Percentiles rank a stretch among this genome's conserved stretches.
These are phyloP conservation scores for Venusia cambrica DNA, from an alignment of 2,888 invertebrate species.

Conservation along the genomic window DNA sequence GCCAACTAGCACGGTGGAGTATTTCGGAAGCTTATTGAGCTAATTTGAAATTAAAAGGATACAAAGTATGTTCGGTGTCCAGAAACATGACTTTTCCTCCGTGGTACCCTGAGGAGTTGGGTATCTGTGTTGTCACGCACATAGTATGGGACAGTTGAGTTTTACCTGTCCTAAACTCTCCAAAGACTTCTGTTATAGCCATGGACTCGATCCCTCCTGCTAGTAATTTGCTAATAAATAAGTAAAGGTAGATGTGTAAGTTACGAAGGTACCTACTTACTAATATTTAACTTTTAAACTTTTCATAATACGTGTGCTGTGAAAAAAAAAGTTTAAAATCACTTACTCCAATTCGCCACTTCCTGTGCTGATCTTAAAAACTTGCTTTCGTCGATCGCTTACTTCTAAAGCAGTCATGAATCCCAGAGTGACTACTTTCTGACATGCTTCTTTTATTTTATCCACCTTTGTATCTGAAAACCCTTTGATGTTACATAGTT, in stretches of 20 bases:
- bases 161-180: constrained; percentile 91
- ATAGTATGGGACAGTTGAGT: constrained; percentile 90
- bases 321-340: neutral
- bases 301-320: too few relatives aligned
- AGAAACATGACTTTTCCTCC: constrained; percentile 92
- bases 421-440: constrained; percentile 82
- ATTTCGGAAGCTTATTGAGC: too few relatives aligned
- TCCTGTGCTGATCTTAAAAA: constrained; percentile 86
- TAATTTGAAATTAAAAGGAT: constrained; percentile 78
- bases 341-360: constrained; percentile 87
- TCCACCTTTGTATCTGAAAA: constrained; percentile 89
- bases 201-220: constrained; percentile 92
- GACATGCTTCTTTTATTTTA: constrained; percentile 89
- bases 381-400: constrained; percentile 85
- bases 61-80: constrained; percentile 93
- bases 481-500: constrained; percentile 86
- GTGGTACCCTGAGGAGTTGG: constrained; percentile 83
- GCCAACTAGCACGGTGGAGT: too few relatives aligned
- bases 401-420: constrained; percentile 89
- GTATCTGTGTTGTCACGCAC: constrained; percentile 89
- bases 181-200: constrained; percentile 92
- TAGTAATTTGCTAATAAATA: constrained; percentile 85
- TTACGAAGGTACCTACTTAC: neutral
- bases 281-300: too few relatives aligned
- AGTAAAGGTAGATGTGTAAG: constrained; percentile 17